Conservation (phyloP, 2,888 invertebrate species). For the Saturnia pavonia region DNA sequence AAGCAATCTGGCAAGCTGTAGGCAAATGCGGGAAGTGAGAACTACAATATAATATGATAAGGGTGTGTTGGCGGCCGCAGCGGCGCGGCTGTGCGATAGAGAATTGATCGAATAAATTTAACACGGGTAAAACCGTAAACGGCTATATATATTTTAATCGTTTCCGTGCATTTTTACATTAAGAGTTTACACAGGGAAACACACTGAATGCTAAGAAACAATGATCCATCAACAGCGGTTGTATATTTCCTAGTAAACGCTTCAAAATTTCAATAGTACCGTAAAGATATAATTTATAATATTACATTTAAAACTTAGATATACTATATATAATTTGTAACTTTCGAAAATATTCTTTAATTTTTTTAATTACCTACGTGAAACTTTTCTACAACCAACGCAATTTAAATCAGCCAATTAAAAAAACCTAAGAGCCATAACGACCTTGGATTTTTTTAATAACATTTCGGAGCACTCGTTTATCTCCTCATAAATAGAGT, state of each 20-base stretch:
- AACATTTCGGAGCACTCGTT: not conserved
- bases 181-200: too few species aligned
- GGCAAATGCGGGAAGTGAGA: not conserved
- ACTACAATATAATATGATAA: too few species aligned
- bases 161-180: not conserved
- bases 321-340: not conserved
- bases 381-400: not conserved
- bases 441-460: not conserved
- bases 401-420: slow-evolving; percentile 4
- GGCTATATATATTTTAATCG: not conserved
- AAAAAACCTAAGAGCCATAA: not conserved
- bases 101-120: too few species aligned
- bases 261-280: not conserved
- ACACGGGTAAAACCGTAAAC: too few species aligned
- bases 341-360: not conserved
- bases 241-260: not conserved
- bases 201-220: not conserved
- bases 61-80: too few species aligned
- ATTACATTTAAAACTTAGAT: not conserved
- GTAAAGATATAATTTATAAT: not conserved
- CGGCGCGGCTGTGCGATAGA: too few species aligned
- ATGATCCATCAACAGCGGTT: not conserved
- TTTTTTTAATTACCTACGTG: not conserved
- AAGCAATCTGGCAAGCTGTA: not conserved
- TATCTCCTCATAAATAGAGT: not conserved